phyloP scores from a whole-genome alignment of 2,888 invertebrate genomes.

The Erpobdella octoculata region DNA sequence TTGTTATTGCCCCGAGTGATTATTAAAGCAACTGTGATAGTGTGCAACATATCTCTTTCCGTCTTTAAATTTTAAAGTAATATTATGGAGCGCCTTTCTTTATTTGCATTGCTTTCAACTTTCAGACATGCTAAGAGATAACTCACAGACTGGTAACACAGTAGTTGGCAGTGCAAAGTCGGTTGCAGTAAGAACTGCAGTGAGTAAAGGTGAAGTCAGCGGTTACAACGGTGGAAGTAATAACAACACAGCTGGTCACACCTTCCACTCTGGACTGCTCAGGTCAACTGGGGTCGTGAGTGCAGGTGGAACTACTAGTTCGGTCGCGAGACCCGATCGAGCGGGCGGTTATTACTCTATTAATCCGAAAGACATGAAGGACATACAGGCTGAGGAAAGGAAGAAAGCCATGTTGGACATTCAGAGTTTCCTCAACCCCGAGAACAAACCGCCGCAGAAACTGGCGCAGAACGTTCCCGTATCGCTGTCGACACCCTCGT shows the following conservation, averaged over 20 bases:
- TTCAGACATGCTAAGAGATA: neutral
- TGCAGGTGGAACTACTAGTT: neutral
- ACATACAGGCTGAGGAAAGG: conserved; percentile 45
- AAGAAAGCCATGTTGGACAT: conserved; percentile 46
- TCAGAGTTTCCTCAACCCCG: conserved; percentile 45
- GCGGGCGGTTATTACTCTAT: neutral
- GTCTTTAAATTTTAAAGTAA: too few relatives aligned
- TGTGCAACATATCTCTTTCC: too few relatives aligned
- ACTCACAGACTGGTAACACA: neutral
- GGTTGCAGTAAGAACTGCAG: neutral
- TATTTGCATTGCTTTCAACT: too few relatives aligned
- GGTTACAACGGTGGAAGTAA: neutral
- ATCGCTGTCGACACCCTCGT: neutral
- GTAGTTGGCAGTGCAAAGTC: neutral
- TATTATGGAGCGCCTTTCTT: too few relatives aligned
- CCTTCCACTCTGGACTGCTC: neutral
- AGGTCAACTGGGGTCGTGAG: neutral
- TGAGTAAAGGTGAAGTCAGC: neutral
- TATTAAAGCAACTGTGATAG: too few relatives aligned
- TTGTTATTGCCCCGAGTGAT: too few relatives aligned
- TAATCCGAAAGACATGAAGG: conserved; percentile 33
- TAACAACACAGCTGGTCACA: neutral
- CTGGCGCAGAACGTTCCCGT: neutral
- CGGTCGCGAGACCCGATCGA: neutral
- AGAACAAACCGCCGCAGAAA: conserved; percentile 33